phyloP scores from a whole-genome alignment of 92 coral and sea anemone species.

The Micromussa lordhowensis region DNA sequence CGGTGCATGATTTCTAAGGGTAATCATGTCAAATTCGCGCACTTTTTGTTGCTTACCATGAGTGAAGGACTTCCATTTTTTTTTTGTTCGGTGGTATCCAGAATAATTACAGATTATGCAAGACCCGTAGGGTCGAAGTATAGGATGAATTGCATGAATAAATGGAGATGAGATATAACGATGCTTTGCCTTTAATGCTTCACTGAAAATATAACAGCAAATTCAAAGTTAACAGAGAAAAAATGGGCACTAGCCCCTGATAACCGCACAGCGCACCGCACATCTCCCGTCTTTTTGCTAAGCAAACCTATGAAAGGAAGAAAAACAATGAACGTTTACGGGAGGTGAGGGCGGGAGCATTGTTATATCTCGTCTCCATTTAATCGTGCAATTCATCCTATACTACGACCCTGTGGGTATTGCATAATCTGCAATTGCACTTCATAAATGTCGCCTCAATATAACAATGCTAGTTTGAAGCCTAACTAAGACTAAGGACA shows the following conservation, averaged over 20 bases:
- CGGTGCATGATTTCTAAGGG: too few relatives aligned
- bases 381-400: conserved; percentile 61
- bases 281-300: conserved; percentile 27
- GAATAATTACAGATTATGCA: too few relatives aligned
- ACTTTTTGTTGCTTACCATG: too few relatives aligned
- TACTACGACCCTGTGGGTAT: conserved; percentile 69
- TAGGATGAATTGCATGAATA: too few relatives aligned
- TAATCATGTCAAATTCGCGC: too few relatives aligned
- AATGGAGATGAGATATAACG: conserved; percentile 62
- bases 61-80: too few relatives aligned
- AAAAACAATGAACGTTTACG: not conserved
- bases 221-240: not conserved
- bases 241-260: conserved; percentile 28
- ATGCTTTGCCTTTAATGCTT: conserved; percentile 32
- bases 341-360: conserved; percentile 40
- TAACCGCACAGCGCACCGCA: conserved; percentile 25
- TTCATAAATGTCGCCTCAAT: conserved; percentile 64
- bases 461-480: conserved; percentile 66
- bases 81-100: too few relatives aligned
- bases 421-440: conserved; percentile 70
- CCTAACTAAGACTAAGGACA: conserved; percentile 39
- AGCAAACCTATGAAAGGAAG: conserved; percentile 11
- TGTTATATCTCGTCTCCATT: conserved; percentile 67
- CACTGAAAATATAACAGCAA: conserved; percentile 31
- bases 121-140: too few relatives aligned